Base-by-base conservation (phyloP, 2,888 invertebrate genomes). In the Dynastes maya region DNA sequence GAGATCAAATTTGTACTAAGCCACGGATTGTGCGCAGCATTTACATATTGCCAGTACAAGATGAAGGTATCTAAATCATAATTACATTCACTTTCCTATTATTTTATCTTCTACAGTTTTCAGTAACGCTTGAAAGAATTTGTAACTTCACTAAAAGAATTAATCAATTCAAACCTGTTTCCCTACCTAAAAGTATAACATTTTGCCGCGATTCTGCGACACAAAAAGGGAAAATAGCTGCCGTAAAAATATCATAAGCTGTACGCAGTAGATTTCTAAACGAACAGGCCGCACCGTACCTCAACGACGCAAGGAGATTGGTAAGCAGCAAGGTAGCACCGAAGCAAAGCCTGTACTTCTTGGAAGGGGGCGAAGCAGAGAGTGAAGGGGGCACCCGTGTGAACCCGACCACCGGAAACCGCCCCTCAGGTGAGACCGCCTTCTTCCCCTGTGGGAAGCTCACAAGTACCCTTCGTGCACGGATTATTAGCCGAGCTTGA, bases 371-470 rank as follows among this genome's bases (percentile, higher is more conserved):
- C 72, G 72, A 61, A 61, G 72, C 27, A 74, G 72, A n/a, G 72
- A 27, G 49, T 27, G 67, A 63, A 49, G 68, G 79, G 77, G 77
- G 78, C 78, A 79, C 80, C 82, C 83, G 88, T 88, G 88, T 87
- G 88, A 87, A 88, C 86, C 83, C 84, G 85, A 85, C 85, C 86
- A 87, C 87, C 88, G 88, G 88, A 88, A 88, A 84, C 86, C 87
- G 86, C 87, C 88, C 87, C 85, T 88, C 87, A 87, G 87, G 87
- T 87, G 86, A 81, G 82, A 83, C 85, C 85, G 85, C 86, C 86
- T 83, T 81, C 84, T 84, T 80, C 85, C 85, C 86, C 86, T 86
- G 85, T 86, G 86, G 86, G 87, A 86, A 87, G 86, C 83, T 83
- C 82, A 83, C 80, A 84, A 85, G 86, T 83, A 83, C 86, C 85